phyloP scores from a whole-genome alignment of 1,140 invertebrate genomes.

The Chionoecetes opilio region DNA sequence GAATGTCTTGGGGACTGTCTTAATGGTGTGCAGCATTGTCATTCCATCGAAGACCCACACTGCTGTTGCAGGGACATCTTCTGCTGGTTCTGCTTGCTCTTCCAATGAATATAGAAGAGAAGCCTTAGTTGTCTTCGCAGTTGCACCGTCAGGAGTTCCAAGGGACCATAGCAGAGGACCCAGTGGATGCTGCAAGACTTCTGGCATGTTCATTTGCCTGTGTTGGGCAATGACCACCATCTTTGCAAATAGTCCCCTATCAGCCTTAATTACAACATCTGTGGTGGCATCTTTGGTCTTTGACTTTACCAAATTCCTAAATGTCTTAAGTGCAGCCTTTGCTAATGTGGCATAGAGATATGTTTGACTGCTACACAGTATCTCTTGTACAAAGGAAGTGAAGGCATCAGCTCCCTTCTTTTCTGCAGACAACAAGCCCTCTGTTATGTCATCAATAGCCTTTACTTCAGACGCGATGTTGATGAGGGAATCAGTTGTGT shows the following conservation, averaged over 20 bases:
- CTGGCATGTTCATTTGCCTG: conserved; percentile 23
- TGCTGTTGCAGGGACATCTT: conserved; percentile 23
- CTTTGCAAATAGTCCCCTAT: too few species aligned
- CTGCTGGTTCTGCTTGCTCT: neutral
- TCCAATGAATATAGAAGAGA: conserved; percentile 25
- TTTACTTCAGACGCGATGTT: conserved; percentile 39
- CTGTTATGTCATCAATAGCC: neutral
- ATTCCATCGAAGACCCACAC: conserved; percentile 33
- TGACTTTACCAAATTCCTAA: neutral
- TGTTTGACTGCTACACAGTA: neutral
- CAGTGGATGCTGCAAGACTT: conserved; percentile 28
- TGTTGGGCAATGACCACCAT: conserved; percentile 47
- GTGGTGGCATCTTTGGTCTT: neutral
- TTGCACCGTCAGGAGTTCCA: neutral
- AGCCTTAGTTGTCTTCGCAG: conserved; percentile 47
- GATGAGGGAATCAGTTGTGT: conserved; percentile 24
- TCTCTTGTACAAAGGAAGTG: conserved; percentile 9
- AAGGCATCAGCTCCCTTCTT: conserved; percentile 12
- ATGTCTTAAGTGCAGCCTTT: neutral
- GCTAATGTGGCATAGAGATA: neutral
- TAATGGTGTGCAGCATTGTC: conserved; percentile 11
- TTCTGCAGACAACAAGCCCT: conserved; percentile 32
- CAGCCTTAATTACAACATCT: neutral
- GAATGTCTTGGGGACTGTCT: conserved; percentile 17
- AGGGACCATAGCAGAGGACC: too few species aligned